These are phyloP conservation scores for Synanthedon andrenaeformis DNA, from an alignment of 2,888 invertebrate genomes.

Conservation along the genomic window DNA sequence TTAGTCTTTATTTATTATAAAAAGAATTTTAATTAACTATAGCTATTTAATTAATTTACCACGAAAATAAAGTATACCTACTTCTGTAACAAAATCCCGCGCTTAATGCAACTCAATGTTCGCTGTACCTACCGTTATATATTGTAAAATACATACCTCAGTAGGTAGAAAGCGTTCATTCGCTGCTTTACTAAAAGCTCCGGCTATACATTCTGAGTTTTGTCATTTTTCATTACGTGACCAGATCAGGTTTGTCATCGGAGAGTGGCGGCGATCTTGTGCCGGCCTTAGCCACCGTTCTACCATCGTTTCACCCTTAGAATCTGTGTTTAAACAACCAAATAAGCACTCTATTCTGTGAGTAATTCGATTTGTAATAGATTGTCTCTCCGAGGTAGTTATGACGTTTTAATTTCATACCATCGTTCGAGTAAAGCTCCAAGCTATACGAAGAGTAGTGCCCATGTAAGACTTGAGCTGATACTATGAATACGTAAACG, in stretches of 20 bases:
- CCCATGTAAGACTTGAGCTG: constrained; percentile 41
- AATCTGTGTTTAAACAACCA: neutral
- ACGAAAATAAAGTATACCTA: too few relatives aligned
- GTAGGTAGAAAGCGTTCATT: constrained; percentile 13
- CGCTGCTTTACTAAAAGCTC: constrained; percentile 7
- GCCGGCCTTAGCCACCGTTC: constrained; percentile 28
- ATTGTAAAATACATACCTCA: neutral
- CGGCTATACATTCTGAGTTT: constrained; percentile 30
- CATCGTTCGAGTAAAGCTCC: constrained; percentile 37
- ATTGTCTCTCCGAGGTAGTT: neutral
- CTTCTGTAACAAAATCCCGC: too few relatives aligned
- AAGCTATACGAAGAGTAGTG: constrained; percentile 49
- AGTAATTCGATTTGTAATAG: constrained; percentile 2
- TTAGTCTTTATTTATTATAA: too few relatives aligned
- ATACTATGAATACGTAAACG: constrained; percentile 53
- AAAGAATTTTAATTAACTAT: too few relatives aligned
- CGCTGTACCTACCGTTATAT: too few relatives aligned
- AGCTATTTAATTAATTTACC: too few relatives aligned
- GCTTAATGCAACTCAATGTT: too few relatives aligned
- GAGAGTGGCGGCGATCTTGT: constrained; percentile 36
- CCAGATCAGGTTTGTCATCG: constrained; percentile 72
- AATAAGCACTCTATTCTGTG: constrained; percentile 10
- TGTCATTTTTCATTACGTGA: constrained; percentile 79
- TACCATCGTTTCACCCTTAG: constrained; percentile 5
- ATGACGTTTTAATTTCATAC: constrained; percentile 5